Base-by-base conservation (phyloP, 2,888 invertebrate species). In the Ceramica pisi region DNA sequence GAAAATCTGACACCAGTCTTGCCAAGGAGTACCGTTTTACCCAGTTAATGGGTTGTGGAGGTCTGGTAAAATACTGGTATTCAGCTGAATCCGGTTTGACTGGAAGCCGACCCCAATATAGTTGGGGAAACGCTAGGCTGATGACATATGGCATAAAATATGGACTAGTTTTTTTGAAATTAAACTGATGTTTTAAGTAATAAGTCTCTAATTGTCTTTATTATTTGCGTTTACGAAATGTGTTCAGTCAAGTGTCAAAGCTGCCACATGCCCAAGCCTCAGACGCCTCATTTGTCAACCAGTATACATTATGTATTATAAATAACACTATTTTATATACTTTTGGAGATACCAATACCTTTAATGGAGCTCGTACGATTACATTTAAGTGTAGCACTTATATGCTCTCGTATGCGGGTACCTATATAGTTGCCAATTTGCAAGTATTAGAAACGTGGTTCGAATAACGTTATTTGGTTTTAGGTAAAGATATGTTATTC, bases 231-330 rank as follows among this genome's bases (percentile, higher is more conserved):
- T 76, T 51, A 67, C 12, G 26, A 26, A 21, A 10, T 23, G 63
- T 65, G 53, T 65, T 78, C 62, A 60, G 59, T 69, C 62, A 79
- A 31, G 23, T 59, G 65, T 62, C 65, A 66, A 50, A 35, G n/a
- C 16, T n/a, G 48, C 56, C 79, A 78, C 68, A 78, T 41, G 12
- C 12, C 55, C 56, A 26, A 60, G 38, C 14, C 16, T 26, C 51
- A 66, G 57, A 66, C 55, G 74, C 6, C 53, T 48, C 62, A 69
- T 78, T 74, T 74, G 51, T 78, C 69, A 63, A 31, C 31, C 21
- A 46, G 51, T 12, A 78, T 78, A 73, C 78, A 72, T 64, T 64
- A 78, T 60, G 73, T 48, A 46, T 78, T 78, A 74, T 78, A 68
- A 78, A 78, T 78, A 68, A 59, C 51, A 64, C 64, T 59, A 74